Base-by-base conservation (phyloP, 2,113 vertebrate species). In the Aix galericulata region DNA sequence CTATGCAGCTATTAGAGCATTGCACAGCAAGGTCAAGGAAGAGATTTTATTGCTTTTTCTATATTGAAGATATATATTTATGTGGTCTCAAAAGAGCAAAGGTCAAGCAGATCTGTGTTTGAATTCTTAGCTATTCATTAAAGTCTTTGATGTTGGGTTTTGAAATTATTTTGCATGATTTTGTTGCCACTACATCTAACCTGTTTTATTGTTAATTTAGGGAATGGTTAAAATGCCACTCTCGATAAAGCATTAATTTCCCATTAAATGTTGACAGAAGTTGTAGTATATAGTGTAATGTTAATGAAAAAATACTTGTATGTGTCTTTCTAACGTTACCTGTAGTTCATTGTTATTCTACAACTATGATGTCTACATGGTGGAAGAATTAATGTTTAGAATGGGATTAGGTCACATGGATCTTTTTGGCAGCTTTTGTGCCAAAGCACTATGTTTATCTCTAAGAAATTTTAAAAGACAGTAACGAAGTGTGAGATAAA, bases 191-290 rank as follows among this genome's bases (percentile, higher is more conserved):
- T 95, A 58, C 25, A 36, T 88, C 75, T 88, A 56, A 55, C 62
- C 68, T 78, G 13, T 55, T 88, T 74, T 48, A 66, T 75, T 26
- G 92, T 72, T 63, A 40, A 46, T 67, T 94, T 79, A 78, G 60
- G 53, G 80, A 82, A 71, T 74, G 73, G 25, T 25, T 92, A 82
- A 73, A 77, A 46, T 31, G 71, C 22, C 86, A 10, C 22, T 82
- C 11, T 84, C 38, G 82, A 46, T 55, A 74, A 88, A 75, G 36
- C 29, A 71, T 94, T 89, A 93, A 17, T 78, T 87, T 95, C 42
- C 25, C 18, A 31, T 91, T 87, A 91, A 94, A 91, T 6, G 8
- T 3, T 86, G 77, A 9, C 68, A 74, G 66, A 68, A 73, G 82
- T 81, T 87, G 36, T 23, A 81, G 18, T 62, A 32, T 1, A 4